Evolutionary conservation across 2,888 invertebrate genomes (phyloP), one percentile per base, ranked within the genome.

Genomic region (Temnothorax ravouxi): DNA sequence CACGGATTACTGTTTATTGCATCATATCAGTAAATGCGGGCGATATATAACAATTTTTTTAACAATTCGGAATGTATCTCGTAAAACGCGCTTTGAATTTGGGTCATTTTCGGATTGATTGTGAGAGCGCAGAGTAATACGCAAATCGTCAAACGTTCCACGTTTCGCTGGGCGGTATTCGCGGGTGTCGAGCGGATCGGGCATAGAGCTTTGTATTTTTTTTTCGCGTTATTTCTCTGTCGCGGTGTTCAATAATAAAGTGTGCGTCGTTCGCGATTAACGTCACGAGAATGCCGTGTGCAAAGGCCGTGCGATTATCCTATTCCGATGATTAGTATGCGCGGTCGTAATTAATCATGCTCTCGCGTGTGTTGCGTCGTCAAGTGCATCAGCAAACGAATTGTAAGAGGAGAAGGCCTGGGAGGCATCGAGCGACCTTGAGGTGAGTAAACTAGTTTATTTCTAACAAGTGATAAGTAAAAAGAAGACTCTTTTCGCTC

Each of bases 311-410:
- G 66, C 29, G 47, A 47, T 47, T 67, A 67, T 66, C 25, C 47
- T 47, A 67, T 47, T 67, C 18, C 15, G 29, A 47, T 67, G 11
- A 62, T 62, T 67, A 66, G 25, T 66, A 67, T 11, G 21, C 15
- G 64, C 9, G 47, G 47, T 29, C 5, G 66, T 67, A 67, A 67
- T 67, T 67, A 67, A 67, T 47, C 11, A 47, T 25, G 29, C 29
- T 67, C 29, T 67, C 47, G 47, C 18, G 29, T 67, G 66, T 66
- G 18, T 44, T 47, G 64, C 15, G 25, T 66, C 44, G 15, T 67
- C 66, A 67, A 47, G 64, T 64, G 41, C 18, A n/a, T n/a, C n/a
- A 11, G 6, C 1, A 67, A 47, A 67, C 18, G 47, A 67, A 67
- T 47, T 18, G 25, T 47, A 47, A 66, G 18, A 18, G 29, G 4